Evolutionary conservation across 1,140 invertebrate species (phyloP).

Genomic region (Thalassaphorura encarpata): DNA sequence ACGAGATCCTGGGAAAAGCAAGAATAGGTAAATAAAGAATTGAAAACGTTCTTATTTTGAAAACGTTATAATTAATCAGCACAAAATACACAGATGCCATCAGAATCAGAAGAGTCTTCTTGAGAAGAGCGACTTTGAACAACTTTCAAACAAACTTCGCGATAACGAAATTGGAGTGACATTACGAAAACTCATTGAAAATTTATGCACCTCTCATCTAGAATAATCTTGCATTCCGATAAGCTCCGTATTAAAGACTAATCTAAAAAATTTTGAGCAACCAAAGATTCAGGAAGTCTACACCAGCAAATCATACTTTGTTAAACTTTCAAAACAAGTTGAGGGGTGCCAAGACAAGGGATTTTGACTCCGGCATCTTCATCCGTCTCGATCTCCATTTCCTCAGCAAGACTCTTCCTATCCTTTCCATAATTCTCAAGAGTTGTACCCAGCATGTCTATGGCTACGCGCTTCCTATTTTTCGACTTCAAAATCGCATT

Average conservation of each 20-base stretch:
- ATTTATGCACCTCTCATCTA: no score
- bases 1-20: constrained; percentile 6
- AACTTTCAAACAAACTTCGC: constrained; percentile 14
- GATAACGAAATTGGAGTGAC: constrained; percentile 7
- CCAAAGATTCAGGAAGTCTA: no score
- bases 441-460: constrained; percentile 64
- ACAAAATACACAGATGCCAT: constrained; percentile 18
- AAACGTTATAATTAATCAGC: not conserved
- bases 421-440: constrained; percentile 70
- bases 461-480: constrained; percentile 64
- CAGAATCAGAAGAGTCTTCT: constrained; percentile 18
- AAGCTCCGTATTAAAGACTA: no score
- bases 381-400: constrained; percentile 69
- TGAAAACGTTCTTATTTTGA: not conserved
- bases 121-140: constrained; percentile 23
- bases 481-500: constrained; percentile 54
- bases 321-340: no score
- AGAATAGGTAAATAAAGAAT: constrained; percentile 11
- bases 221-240: no score
- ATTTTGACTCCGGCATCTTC: constrained; percentile 42
- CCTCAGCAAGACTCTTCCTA: constrained; percentile 67
- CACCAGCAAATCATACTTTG: no score
- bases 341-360: no score
- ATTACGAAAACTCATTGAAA: no score
- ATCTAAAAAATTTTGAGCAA: no score